Evolutionary conservation across 2,888 invertebrate genomes (phyloP).

Genomic region (Koerneria pararmatus): DNA sequence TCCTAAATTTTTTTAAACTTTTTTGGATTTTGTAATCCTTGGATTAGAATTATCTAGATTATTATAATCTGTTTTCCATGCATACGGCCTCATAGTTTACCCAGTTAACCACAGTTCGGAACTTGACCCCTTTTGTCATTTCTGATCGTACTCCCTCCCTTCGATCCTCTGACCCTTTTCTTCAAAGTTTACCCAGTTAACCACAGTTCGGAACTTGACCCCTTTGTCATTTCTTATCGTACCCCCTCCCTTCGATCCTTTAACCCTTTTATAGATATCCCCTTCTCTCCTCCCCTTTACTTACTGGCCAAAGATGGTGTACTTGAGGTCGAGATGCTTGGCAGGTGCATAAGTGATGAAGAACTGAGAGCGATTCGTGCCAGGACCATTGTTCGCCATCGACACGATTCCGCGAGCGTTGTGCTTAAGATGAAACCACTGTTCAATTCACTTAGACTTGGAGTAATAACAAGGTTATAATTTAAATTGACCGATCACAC

Average conservation of each 20-base stretch:
- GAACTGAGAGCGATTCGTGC: slow-evolving; percentile 94
- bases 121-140: too few relatives aligned
- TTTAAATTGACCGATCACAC: neutral
- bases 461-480: neutral
- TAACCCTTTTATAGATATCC: neutral
- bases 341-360: slow-evolving; percentile 91
- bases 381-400: slow-evolving; percentile 97
- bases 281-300: slow-evolving; percentile 24
- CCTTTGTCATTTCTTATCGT: neutral
- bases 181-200: neutral
- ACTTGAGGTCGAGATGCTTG: slow-evolving; percentile 90
- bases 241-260: neutral
- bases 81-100: too few relatives aligned
- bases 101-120: too few relatives aligned
- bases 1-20: too few relatives aligned
- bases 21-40: too few relatives aligned
- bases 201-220: neutral
- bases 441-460: neutral
- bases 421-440: slow-evolving; percentile 66
- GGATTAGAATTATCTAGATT: too few relatives aligned
- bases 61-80: too few relatives aligned
- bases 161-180: too few relatives aligned
- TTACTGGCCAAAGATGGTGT: slow-evolving; percentile 92
- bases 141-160: too few relatives aligned
- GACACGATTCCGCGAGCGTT: slow-evolving; percentile 82